A percentile compares a stretch with the other conserved stretches of the same genome.
phyloP scores from a whole-genome alignment of 1,140 invertebrate species.

The Leptinotarsa texana region DNA sequence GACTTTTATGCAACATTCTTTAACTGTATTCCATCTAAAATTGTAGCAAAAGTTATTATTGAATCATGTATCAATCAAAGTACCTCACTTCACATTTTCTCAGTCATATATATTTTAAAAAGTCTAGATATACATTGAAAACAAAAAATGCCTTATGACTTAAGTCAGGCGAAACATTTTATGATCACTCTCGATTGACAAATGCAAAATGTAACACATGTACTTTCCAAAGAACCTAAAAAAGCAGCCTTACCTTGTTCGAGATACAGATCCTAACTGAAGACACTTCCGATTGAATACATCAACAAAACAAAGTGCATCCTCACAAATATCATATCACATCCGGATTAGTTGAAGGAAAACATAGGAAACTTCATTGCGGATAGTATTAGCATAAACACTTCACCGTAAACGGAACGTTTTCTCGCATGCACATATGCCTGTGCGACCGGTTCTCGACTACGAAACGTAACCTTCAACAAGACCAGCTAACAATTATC shows the following conservation, averaged over 20 bases:
- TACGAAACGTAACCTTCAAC: slow-evolving; percentile 1
- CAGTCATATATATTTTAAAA: too few species aligned
- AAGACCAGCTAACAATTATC: not conserved
- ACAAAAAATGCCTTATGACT: too few species aligned
- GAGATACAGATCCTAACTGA: not conserved
- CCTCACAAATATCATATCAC: not conserved
- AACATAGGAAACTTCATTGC: not conserved
- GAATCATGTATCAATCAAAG: too few species aligned
- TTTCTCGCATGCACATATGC: slow-evolving; percentile 7
- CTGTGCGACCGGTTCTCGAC: slow-evolving; percentile 4
- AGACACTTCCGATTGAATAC: not conserved
- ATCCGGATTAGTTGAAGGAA: not conserved
- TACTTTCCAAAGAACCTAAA: not conserved
- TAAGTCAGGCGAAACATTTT: too few species aligned
- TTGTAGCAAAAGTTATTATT: too few species aligned
- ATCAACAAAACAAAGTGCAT: not conserved
- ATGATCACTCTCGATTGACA: too few species aligned
- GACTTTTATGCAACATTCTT: too few species aligned
- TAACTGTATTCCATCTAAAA: too few species aligned
- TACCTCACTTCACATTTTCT: too few species aligned
- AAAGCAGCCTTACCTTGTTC: not conserved
- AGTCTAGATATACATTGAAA: too few species aligned
- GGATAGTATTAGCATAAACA: not conserved
- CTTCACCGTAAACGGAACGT: not conserved
- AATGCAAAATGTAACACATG: too few species aligned